These are phyloP conservation scores for Sarcophilus harrisii DNA, from an alignment of 2,797 vertebrate species.

Conservation along the genomic window DNA sequence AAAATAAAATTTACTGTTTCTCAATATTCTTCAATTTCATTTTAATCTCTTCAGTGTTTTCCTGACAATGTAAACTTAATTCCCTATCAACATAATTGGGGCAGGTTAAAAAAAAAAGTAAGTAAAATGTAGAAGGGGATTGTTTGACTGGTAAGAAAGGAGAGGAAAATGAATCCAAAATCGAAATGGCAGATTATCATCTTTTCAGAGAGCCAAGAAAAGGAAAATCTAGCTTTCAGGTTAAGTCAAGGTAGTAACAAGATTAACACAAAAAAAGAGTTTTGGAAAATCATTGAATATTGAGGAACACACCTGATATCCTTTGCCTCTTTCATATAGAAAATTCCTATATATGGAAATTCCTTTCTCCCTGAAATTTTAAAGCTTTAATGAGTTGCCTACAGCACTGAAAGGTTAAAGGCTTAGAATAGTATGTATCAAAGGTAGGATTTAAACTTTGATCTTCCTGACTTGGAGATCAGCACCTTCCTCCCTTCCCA, in stretches of 20 bases:
- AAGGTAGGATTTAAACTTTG: background rate
- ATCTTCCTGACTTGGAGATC: background rate
- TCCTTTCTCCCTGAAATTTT: background rate
- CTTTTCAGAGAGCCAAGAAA: conserved; percentile 4
- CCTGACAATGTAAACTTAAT: conserved; percentile 34
- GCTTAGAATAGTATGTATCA: background rate
- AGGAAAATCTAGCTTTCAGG: background rate
- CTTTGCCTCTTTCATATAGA: background rate
- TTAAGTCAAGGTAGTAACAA: background rate
- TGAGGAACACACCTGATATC: background rate
- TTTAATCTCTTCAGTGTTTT: background rate
- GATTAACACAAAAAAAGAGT: background rate
- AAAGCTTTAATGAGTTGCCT: background rate
- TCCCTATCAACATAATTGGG: background rate
- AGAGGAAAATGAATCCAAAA: background rate
- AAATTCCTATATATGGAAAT: background rate
- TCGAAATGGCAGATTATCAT: conserved; percentile 12
- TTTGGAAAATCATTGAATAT: background rate
- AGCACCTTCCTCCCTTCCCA: background rate
- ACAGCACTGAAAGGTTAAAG: background rate
- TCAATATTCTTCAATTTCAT: background rate
- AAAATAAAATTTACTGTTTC: background rate
- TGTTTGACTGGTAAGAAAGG: background rate
- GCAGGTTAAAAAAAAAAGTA: conserved; percentile 1
- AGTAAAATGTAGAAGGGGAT: background rate